phyloP scores from a whole-genome alignment of 2,888 invertebrate species.

The Zhengitettix transpicula region DNA sequence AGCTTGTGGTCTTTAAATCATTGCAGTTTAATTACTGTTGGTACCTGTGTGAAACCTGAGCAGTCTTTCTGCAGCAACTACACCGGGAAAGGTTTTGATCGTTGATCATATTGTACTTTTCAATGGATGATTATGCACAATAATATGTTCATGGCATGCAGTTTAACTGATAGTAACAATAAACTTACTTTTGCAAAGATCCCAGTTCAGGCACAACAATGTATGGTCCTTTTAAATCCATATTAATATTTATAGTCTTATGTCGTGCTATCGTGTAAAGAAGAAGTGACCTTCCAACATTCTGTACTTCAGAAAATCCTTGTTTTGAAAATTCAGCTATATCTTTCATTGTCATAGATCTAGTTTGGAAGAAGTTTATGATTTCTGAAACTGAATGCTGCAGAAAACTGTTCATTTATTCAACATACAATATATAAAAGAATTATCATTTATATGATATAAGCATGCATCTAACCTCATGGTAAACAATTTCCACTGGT shows the following conservation, averaged over 20 bases:
- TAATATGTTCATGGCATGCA: too few species aligned
- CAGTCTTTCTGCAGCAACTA: too few species aligned
- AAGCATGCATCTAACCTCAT: slow-evolving; percentile 39
- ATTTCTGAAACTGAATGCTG: slow-evolving; percentile 58
- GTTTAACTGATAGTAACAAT: too few species aligned
- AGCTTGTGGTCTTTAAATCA: too few species aligned
- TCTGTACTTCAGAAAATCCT: slow-evolving; percentile 23
- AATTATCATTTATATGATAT: slow-evolving; percentile 1
- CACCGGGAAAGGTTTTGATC: too few species aligned
- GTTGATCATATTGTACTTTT: too few species aligned
- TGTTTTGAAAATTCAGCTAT: slow-evolving; percentile 22
- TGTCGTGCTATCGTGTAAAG: slow-evolving; percentile 35
- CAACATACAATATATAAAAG: neutral
- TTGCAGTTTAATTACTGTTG: too few species aligned
- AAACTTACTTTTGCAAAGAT: slow-evolving; percentile 42
- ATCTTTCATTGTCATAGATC: slow-evolving; percentile 31
- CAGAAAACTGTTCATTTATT: slow-evolving; percentile 15
- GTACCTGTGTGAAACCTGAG: too few species aligned
- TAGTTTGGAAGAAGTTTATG: slow-evolving; percentile 47
- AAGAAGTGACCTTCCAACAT: slow-evolving; percentile 28
- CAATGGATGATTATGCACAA: too few species aligned
- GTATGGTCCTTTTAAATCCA: slow-evolving; percentile 61
- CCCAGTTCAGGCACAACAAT: slow-evolving; percentile 60
- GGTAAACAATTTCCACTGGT: slow-evolving; percentile 58
- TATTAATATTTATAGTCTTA: slow-evolving; percentile 47